These are phyloP conservation scores for Calliphora vicina DNA, from an alignment of 1,140 invertebrate species.

Conservation along the genomic window DNA sequence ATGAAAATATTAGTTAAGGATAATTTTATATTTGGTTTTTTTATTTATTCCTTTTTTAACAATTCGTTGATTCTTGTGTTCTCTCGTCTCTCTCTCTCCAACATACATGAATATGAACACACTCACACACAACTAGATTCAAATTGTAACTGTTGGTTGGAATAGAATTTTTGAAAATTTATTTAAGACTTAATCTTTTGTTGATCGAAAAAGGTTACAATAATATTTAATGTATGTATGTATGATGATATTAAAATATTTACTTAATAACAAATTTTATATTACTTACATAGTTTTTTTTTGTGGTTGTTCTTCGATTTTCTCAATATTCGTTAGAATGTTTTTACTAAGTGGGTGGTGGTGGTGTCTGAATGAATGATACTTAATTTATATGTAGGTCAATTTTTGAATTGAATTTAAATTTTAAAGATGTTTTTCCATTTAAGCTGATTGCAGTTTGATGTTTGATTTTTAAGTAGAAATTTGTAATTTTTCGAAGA, in stretches of 20 bases:
- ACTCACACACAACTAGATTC: not conserved
- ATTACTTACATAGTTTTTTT: not conserved
- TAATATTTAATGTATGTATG: conserved; percentile 7
- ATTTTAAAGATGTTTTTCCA: not conserved
- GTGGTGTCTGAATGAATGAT: no score
- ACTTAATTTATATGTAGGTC: conserved; percentile 4
- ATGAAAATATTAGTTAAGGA: conserved; percentile 26
- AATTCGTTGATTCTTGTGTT: no score
- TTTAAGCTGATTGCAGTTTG: not conserved
- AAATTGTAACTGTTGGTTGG: not conserved
- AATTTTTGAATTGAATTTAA: not conserved
- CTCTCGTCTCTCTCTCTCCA: no score
- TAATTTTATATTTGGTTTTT: not conserved
- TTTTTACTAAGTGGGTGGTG: not conserved
- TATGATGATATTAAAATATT: conserved; percentile 14
- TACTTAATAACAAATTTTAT: conserved; percentile 10
- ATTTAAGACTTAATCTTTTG: conserved; percentile 1
- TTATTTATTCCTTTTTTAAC: not conserved
- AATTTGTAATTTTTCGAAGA: not conserved
- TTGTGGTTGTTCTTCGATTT: no score
- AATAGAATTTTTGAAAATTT: not conserved
- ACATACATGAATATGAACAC: no score
- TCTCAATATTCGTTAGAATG: no score
- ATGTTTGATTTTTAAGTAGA: not conserved
- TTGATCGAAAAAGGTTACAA: conserved; percentile 20